Conservation (phyloP, 2,797 vertebrate species). For the Furcifer pardalis region DNA sequence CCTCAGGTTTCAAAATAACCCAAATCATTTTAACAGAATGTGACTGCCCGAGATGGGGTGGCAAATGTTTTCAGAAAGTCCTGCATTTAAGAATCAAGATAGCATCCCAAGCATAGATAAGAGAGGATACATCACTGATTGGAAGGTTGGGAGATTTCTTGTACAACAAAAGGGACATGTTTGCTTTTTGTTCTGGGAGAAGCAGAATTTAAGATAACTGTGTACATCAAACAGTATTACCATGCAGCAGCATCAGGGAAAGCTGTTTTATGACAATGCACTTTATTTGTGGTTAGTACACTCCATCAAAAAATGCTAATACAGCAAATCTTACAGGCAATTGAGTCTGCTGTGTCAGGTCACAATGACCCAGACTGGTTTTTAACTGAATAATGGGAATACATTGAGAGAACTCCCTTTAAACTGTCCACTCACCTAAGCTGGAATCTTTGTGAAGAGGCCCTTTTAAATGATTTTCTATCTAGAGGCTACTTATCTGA, state of each 20-base stretch:
- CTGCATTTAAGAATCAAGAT: not conserved
- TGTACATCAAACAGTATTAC: not conserved
- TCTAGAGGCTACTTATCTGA: not conserved
- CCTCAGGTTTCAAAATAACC: not conserved
- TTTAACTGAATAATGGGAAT: not conserved
- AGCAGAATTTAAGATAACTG: not conserved
- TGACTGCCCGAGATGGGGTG: too few relatives aligned
- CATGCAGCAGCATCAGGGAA: not conserved
- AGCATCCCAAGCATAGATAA: not conserved
- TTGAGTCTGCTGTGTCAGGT: not conserved
- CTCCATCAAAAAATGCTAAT: not conserved
- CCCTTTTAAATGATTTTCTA: slow-evolving; percentile 3
- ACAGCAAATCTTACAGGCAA: not conserved
- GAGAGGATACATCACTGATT: not conserved
- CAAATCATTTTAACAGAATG: too few relatives aligned
- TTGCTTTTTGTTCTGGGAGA: not conserved
- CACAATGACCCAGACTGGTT: not conserved
- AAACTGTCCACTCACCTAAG: slow-evolving; percentile 8
- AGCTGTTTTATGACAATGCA: not conserved
- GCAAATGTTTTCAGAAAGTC: not conserved
- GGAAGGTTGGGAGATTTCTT: not conserved
- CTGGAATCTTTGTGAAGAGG: not conserved
- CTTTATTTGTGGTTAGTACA: not conserved
- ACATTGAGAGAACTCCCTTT: not conserved
- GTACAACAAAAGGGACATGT: not conserved